phyloP scores from a whole-genome alignment of 2,888 invertebrate species.

The Minunthozetes semirufus region DNA sequence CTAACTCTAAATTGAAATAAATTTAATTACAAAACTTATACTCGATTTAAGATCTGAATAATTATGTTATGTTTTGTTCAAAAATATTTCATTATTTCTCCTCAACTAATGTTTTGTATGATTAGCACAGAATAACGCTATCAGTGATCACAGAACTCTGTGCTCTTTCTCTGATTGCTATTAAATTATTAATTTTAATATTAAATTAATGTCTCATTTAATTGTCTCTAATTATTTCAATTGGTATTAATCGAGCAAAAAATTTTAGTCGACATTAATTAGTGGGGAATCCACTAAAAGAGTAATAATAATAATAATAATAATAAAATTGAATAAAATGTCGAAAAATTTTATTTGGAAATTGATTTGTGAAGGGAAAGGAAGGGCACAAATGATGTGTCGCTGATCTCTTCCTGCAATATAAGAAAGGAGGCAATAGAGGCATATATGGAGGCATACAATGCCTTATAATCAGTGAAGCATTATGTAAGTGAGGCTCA shows the following conservation, averaged over 20 bases:
- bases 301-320: not conserved
- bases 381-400: slow-evolving; percentile 5
- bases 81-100: too few species aligned
- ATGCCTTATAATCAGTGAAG: slow-evolving; percentile 19
- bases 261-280: not conserved
- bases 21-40: not conserved
- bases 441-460: not conserved
- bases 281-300: not conserved
- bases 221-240: too few species aligned
- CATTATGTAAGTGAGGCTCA: slow-evolving; percentile 20
- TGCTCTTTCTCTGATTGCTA: too few species aligned
- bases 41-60: not conserved
- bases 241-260: too few species aligned
- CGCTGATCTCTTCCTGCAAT: slow-evolving; percentile 7
- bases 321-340: not conserved
- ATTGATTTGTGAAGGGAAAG: slow-evolving; percentile 22
- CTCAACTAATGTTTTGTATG: too few species aligned
- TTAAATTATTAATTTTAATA: too few species aligned
- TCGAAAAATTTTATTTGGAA: not conserved
- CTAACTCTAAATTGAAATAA: not conserved
- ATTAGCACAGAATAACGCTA: too few species aligned
- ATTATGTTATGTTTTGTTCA: too few species aligned
- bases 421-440: not conserved
- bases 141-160: too few species aligned
- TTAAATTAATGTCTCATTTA: too few species aligned